Conservation (phyloP, 2,797 vertebrate species). For the Peromyscus aztecus region DNA sequence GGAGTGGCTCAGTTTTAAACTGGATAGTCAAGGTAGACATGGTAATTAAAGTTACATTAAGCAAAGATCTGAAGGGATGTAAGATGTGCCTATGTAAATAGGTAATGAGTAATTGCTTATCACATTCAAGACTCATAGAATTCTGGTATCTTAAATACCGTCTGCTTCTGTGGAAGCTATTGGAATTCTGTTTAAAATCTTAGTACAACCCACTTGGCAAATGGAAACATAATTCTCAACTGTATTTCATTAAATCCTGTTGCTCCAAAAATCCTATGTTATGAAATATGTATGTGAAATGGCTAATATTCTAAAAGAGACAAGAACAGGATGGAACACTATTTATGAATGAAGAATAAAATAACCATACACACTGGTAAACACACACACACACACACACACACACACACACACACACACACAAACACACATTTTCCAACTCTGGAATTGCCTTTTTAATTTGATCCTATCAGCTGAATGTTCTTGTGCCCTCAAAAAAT, state of each 20-base stretch:
- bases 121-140: not conserved
- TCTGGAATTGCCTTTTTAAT: not conserved
- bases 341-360: slow-evolving; percentile 35
- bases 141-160: not conserved
- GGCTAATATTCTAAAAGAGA: not conserved
- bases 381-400: not conserved
- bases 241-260: not conserved
- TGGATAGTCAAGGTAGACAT: not conserved
- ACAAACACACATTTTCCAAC: not conserved
- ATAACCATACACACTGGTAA: not conserved
- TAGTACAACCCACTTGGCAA: not conserved
- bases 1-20: not conserved
- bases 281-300: not conserved
- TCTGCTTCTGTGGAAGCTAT: not conserved
- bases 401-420: not conserved
- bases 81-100: not conserved
- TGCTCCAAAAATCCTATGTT: not conserved
- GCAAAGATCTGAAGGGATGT: not conserved
- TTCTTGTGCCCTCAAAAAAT: too few relatives aligned
- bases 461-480: not conserved
- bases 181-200: not conserved
- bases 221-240: not conserved
- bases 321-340: not conserved
- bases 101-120: not conserved
- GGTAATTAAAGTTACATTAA: not conserved